Percentiles rank a stretch among this genome's conserved stretches.
These are phyloP conservation scores for Sinotaia quadrata DNA, from an alignment of 2,888 invertebrate species.

Conservation along the genomic window DNA sequence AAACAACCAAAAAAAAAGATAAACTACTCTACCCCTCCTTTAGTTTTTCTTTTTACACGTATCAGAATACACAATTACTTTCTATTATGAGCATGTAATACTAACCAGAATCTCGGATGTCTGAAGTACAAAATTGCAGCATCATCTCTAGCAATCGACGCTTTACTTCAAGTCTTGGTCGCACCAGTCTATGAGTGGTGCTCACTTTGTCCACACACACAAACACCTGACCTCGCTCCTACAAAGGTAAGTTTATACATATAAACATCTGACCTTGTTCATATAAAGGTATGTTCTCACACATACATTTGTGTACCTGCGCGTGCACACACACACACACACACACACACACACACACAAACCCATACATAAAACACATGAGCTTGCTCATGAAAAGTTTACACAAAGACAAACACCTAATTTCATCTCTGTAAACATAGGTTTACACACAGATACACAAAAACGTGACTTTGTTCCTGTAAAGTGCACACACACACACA, in stretches of 20 bases:
- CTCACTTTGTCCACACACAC: conserved; percentile 77
- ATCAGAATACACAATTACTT: too few relatives aligned
- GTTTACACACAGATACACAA: neutral
- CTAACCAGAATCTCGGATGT: conserved; percentile 75
- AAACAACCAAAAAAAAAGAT: too few relatives aligned
- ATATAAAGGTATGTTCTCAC: neutral
- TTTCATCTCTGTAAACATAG: neutral
- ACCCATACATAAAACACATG: neutral
- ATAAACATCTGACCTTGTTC: neutral
- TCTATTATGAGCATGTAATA: too few relatives aligned
- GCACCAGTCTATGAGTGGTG: conserved; percentile 76
- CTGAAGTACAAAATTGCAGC: conserved; percentile 76
- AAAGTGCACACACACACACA: neutral
- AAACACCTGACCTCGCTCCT: conserved; percentile 78
- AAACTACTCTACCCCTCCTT: too few relatives aligned
- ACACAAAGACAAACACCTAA: neutral
- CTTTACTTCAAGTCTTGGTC: conserved; percentile 76
- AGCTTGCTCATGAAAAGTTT: neutral
- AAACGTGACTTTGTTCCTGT: neutral
- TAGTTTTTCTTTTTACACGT: too few relatives aligned
- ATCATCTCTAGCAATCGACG: conserved; percentile 77
- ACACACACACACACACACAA: too few relatives aligned
- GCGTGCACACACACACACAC: neutral
- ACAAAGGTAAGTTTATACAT: conserved; percentile 33
- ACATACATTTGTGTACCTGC: neutral